A percentile compares a stretch with the other conserved stretches of the same genome.
Evolutionary conservation across 1,140 invertebrate species (phyloP).

Genomic region (Pararge aegeria): DNA sequence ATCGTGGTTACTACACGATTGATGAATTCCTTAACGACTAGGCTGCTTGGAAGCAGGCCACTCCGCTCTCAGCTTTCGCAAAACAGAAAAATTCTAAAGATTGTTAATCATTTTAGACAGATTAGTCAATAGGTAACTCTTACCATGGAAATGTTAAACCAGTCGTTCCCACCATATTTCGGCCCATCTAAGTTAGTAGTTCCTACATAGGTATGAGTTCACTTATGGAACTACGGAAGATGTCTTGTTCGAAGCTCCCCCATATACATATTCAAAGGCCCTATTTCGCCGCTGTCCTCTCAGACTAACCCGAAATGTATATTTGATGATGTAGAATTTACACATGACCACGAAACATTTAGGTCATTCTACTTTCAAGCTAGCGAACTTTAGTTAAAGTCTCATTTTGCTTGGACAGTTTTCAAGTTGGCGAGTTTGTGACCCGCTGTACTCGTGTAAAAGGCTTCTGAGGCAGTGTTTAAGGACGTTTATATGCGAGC

Average conservation of each 20-base stretch:
- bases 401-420: not conserved
- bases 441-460: conserved; percentile 35
- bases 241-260: conserved; percentile 20
- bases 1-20: no score
- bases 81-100: no score
- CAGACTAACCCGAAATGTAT: conserved; percentile 60
- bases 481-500: conserved; percentile 33
- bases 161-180: conserved; percentile 7
- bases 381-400: conserved; percentile 4
- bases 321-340: conserved; percentile 51
- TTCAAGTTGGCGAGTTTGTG: not conserved
- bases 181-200: conserved; percentile 10
- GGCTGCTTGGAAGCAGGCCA: no score
- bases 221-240: conserved; percentile 21
- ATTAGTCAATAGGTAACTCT: no score
- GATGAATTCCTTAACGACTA: no score
- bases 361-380: not conserved
- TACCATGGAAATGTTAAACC: not conserved
- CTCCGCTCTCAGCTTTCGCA: no score
- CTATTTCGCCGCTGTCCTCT: conserved; percentile 38
- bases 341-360: not conserved
- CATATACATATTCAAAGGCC: conserved; percentile 57
- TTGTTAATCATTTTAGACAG: no score
- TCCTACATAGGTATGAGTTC: conserved; percentile 5
- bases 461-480: conserved; percentile 40